Conservation (phyloP, 2,113 vertebrate species). For the human region GRCh38 chr1:120066501-120067000, state of each 20-base stretch:
- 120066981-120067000: constrained; percentile 49
- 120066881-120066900: neutral
- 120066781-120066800: neutral
- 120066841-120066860: neutral
- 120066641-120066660: neutral
- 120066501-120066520: constrained; percentile 78
- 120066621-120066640: constrained; percentile 56
- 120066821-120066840: neutral
- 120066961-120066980: constrained; percentile 27
- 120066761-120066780: neutral
- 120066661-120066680: neutral
- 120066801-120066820: neutral
- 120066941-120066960: constrained; percentile 27
- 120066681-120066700: neutral
- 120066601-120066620: constrained; percentile 62
- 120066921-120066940: constrained; percentile 3
- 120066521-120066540: constrained; percentile 77
- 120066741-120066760: neutral
- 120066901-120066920: constrained; percentile 3
- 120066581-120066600: constrained; percentile 72
- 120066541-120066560: constrained; percentile 77
- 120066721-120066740: neutral
- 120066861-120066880: constrained; percentile 9
- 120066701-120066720: neutral
- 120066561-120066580: constrained; percentile 68